phyloP scores from a whole-genome alignment of 2,113 vertebrate species.

The Callorhinus ursinus region DNA sequence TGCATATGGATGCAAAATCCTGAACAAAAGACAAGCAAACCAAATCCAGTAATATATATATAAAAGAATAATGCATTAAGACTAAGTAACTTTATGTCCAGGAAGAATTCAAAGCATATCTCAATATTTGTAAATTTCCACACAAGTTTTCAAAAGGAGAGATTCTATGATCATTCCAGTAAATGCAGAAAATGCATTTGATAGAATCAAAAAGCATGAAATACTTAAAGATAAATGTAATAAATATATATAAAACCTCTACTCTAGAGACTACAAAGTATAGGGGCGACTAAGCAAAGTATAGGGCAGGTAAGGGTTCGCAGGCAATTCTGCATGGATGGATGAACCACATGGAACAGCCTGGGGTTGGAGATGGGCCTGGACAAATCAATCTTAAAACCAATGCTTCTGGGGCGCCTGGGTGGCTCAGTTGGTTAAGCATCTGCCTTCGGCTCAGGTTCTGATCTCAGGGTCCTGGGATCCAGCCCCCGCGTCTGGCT shows the following conservation, averaged over 20 bases:
- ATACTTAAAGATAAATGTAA: background rate
- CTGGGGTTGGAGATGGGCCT: too few species aligned
- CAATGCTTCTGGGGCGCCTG: too few species aligned
- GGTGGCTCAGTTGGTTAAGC: too few species aligned
- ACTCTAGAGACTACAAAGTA: background rate
- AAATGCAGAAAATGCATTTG: background rate
- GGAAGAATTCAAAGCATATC: background rate
- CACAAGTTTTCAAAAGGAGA: background rate
- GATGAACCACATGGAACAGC: too few species aligned
- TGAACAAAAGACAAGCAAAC: background rate
- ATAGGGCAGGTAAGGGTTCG: too few species aligned
- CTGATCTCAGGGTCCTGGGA: too few species aligned
- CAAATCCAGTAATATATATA: background rate
- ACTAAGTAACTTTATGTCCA: background rate
- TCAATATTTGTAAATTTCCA: background rate
- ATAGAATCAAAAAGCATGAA: background rate
- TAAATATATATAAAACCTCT: background rate
- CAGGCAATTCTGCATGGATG: too few species aligned
- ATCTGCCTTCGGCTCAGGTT: too few species aligned
- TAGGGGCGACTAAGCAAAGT: too few species aligned
- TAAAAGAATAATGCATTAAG: background rate
- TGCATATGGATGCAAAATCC: background rate
- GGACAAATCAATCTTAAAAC: too few species aligned
- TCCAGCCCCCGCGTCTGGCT: too few species aligned
- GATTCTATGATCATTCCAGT: background rate